Base-by-base conservation (phyloP, 1,140 invertebrate species). In the Papilio aristodemus region DNA sequence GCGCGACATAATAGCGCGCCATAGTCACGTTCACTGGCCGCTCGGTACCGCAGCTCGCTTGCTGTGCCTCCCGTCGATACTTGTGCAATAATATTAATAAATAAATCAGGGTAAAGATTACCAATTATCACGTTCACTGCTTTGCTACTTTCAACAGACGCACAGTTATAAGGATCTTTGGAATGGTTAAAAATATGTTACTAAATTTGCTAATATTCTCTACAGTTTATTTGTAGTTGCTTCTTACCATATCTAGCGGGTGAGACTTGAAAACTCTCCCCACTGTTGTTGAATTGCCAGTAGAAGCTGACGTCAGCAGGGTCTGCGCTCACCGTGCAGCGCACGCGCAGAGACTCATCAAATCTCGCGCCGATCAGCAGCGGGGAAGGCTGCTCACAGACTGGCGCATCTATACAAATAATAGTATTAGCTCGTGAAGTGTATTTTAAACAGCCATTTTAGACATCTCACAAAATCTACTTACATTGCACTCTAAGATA, bases 221-320 rank as follows among this genome's bases (percentile, higher is more conserved):
- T n/a, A n/a, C n/a, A n/a, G n/a, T n/a, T n/a, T n/a, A n/a, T n/a
- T 19, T 36, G 3, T 32, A 32, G 13, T 36, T 58, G 14, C 37
- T 19, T 68, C 72, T 83, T 72, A 91, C 91, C 87, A 66, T 91
- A 92, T 91, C 91, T 93, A 4, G 93, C 94, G 0, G 95, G 94
- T 1, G 95, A 94, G 1, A 96, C 95, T 83, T 96, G 95, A 75
- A 96, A 96, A 81, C 95, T 96, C 82, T 97, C 95, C 0, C 95
- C 96, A 73, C 96, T 97, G 84, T 96, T 97, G 79, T 97, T 97
- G 90, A 97, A 97, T 79, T 96, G 95, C 96, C 97, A 98, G 54
- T 95, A 93, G 83, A 98, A 97, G 68, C 94, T 93, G 17, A 97
- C 94, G 77, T 97, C 96, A 60, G 92, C 93, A 0, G 97, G 97